Percentiles rank a stretch among this genome's conserved stretches.
Conservation (phyloP, 1,140 invertebrate species). For the Nasonia vitripennis region DNA sequence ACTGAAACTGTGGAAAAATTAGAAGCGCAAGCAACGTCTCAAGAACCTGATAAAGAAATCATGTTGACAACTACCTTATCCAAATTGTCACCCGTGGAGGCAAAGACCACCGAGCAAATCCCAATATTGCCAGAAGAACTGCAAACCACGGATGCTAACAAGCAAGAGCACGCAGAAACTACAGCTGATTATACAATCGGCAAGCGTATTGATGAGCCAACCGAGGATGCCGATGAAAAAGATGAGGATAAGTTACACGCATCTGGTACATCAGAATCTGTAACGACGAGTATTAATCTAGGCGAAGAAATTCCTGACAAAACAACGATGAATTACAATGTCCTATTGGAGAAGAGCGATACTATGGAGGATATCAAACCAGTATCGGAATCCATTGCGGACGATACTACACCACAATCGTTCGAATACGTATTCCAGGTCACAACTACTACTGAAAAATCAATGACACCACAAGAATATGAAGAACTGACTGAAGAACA, state of each 20-base stretch:
- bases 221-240: neutral
- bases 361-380: constrained; percentile 62
- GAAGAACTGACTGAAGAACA: constrained; percentile 63
- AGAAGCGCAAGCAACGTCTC: constrained; percentile 21
- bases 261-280: constrained; percentile 43
- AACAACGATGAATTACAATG: constrained; percentile 10
- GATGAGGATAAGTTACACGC: neutral
- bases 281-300: neutral
- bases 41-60: constrained; percentile 55
- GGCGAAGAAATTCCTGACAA: constrained; percentile 32
- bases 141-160: constrained; percentile 62
- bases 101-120: constrained; percentile 68
- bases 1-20: constrained; percentile 56
- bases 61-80: constrained; percentile 57
- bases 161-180: constrained; percentile 10
- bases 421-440: constrained; percentile 62
- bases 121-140: constrained; percentile 71
- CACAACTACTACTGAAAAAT: constrained; percentile 56
- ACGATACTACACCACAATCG: constrained; percentile 62
- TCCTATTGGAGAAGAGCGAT: neutral
- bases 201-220: constrained; percentile 25
- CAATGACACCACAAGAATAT: constrained; percentile 30
- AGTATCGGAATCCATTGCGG: constrained; percentile 67
- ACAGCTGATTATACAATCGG: constrained; percentile 29
- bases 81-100: constrained; percentile 57